Conservation (phyloP, 2,888 invertebrate species). For the Mycogona germanica region DNA sequence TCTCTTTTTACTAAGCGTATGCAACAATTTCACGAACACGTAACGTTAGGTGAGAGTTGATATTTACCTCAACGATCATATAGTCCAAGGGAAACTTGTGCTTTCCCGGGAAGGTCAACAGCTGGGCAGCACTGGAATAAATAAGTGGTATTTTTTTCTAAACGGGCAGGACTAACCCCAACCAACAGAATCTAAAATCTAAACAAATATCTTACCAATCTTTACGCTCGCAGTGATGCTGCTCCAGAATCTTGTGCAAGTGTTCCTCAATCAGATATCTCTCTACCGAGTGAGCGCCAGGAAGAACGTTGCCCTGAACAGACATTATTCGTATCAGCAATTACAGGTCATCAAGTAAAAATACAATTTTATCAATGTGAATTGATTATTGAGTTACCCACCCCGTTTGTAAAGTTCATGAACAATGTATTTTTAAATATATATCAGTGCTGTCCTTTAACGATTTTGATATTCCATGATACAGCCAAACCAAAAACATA, state of each 20-base stretch:
- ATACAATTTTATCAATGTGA: background rate
- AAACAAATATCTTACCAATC: constrained; percentile 52
- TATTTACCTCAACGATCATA: constrained; percentile 73
- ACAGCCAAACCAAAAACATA: no score
- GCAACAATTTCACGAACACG: background rate
- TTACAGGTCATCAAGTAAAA: background rate
- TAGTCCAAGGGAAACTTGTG: constrained; percentile 93
- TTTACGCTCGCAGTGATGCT: constrained; percentile 76
- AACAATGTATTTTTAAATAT: no score
- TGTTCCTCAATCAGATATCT: constrained; percentile 97
- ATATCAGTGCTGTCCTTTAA: no score
- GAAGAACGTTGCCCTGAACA: constrained; percentile 45
- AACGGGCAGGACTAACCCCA: background rate
- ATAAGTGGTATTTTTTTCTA: constrained; percentile 3
- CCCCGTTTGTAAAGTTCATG: no score
- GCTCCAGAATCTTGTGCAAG: constrained; percentile 81
- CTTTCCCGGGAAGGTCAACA: constrained; percentile 85
- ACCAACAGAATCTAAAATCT: background rate
- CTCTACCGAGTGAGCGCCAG: constrained; percentile 95
- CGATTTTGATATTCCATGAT: no score
- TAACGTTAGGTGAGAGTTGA: no score
- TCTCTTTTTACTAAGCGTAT: no score
- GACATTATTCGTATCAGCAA: constrained; percentile 18
- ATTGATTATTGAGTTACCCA: no score
- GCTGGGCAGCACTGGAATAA: constrained; percentile 57